A percentile compares a stretch with the other conserved stretches of the same genome.
These are phyloP conservation scores for Caenorhabditis wallacei DNA, from an alignment of 2,888 invertebrate genomes.

Conservation along the genomic window DNA sequence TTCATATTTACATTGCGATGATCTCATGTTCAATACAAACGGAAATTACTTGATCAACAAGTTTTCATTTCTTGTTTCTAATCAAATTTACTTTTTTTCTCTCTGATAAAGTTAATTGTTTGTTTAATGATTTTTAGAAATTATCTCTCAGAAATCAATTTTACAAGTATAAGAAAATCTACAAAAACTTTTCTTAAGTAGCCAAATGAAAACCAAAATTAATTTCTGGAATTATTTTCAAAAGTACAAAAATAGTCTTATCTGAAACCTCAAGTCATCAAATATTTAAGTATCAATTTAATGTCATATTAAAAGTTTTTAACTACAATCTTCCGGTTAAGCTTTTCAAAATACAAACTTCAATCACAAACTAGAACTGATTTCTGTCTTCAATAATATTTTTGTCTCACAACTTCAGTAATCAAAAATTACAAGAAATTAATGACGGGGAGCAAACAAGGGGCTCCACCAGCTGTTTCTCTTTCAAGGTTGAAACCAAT, in stretches of 20 bases:
- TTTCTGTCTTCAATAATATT: not conserved
- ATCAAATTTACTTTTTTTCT: not conserved
- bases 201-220: too few relatives aligned
- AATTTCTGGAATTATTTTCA: too few relatives aligned
- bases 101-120: too few relatives aligned
- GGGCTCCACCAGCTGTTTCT: not conserved
- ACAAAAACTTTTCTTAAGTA: too few relatives aligned
- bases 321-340: not conserved
- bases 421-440: too few relatives aligned
- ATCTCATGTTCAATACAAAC: not conserved
- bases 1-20: not conserved
- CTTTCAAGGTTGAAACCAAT: not conserved
- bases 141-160: not conserved
- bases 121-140: not conserved
- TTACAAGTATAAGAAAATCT: not conserved
- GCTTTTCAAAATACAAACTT: not conserved
- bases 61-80: not conserved
- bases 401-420: too few relatives aligned
- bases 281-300: not conserved
- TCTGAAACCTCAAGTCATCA: too few relatives aligned
- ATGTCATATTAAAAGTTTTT: not conserved
- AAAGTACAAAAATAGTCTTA: too few relatives aligned
- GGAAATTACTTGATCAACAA: not conserved
- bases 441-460: not conserved
- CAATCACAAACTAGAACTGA: conserved; percentile 1